phyloP scores from a whole-genome alignment of 1,140 invertebrate genomes.

The Chrysopa pallens region DNA sequence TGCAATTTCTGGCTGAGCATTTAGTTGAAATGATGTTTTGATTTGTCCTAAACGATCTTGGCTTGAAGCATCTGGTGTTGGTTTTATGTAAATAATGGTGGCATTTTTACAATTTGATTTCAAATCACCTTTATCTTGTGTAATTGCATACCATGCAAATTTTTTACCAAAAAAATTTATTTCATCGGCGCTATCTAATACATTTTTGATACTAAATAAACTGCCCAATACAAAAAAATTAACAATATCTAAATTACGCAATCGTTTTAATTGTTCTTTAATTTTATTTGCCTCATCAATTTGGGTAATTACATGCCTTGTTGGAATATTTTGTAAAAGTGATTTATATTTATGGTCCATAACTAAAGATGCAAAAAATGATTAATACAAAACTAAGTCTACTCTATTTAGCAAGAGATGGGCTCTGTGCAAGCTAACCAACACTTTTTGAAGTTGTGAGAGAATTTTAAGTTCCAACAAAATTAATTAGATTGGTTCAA shows the following conservation, averaged over 20 bases:
- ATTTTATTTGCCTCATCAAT: constrained; percentile 30
- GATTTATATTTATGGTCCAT: constrained; percentile 90
- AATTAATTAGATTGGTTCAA: too few relatives aligned
- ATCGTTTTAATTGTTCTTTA: constrained; percentile 42
- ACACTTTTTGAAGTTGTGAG: too few relatives aligned
- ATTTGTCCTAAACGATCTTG: constrained; percentile 43
- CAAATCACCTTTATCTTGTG: constrained; percentile 44
- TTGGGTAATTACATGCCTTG: constrained; percentile 61
- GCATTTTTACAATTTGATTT: constrained; percentile 48
- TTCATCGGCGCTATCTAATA: constrained; percentile 36
- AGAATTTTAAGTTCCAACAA: too few relatives aligned
- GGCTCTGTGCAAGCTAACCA: too few relatives aligned
- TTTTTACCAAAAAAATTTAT: constrained; percentile 31
- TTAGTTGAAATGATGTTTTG: constrained; percentile 46
- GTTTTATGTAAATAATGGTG: constrained; percentile 44
- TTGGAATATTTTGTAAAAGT: constrained; percentile 68
- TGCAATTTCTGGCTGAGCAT: constrained; percentile 45
- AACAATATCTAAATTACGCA: constrained; percentile 67
- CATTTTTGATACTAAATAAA: constrained; percentile 44
- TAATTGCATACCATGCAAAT: constrained; percentile 46
- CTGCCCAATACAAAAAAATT: constrained; percentile 72
- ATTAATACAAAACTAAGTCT: too few relatives aligned
- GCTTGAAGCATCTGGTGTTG: constrained; percentile 35
- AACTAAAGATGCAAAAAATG: constrained; percentile 27
- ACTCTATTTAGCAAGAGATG: too few relatives aligned